Percentiles rank a stretch among this genome's conserved stretches.
These are phyloP conservation scores for Spizaetus ornatus DNA, from an alignment of 2,113 vertebrate species.

Conservation along the genomic window DNA sequence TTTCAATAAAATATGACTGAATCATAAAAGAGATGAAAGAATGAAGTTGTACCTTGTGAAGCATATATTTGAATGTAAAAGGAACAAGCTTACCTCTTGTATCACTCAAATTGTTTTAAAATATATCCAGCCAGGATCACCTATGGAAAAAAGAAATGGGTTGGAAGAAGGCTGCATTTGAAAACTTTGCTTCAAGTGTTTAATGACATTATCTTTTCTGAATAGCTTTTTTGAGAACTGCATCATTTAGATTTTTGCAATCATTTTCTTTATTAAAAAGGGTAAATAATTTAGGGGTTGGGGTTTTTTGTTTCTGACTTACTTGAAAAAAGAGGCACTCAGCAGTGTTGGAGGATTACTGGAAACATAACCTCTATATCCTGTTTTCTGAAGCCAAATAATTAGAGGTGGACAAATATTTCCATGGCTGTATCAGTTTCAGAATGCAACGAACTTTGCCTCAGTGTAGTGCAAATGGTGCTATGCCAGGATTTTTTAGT, in stretches of 20 bases:
- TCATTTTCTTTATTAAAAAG: conserved; percentile 19
- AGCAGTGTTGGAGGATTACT: not conserved
- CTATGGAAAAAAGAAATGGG: not conserved
- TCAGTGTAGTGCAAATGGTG: not conserved
- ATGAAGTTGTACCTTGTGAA: conserved; percentile 5
- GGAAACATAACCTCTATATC: not conserved
- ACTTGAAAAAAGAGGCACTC: not conserved
- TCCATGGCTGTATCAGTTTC: not conserved
- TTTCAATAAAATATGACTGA: conserved; percentile 34
- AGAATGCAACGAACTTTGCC: not conserved
- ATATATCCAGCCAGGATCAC: not conserved
- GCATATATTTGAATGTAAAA: conserved; percentile 17
- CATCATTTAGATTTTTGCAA: not conserved
- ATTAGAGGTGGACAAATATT: not conserved
- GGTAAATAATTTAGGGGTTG: not conserved
- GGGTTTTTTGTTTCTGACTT: not conserved
- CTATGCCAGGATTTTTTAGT: not conserved
- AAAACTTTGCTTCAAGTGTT: not conserved
- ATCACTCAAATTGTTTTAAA: conserved; percentile 28
- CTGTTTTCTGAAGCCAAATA: not conserved
- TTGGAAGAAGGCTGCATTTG: not conserved
- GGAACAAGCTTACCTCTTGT: not conserved
- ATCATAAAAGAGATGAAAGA: conserved; percentile 11
- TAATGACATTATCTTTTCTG: not conserved
- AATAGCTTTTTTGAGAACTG: not conserved